Evolutionary conservation across 2,797 vertebrate genomes (phyloP).

Genomic region (Acrossocheilus fasciatus): DNA sequence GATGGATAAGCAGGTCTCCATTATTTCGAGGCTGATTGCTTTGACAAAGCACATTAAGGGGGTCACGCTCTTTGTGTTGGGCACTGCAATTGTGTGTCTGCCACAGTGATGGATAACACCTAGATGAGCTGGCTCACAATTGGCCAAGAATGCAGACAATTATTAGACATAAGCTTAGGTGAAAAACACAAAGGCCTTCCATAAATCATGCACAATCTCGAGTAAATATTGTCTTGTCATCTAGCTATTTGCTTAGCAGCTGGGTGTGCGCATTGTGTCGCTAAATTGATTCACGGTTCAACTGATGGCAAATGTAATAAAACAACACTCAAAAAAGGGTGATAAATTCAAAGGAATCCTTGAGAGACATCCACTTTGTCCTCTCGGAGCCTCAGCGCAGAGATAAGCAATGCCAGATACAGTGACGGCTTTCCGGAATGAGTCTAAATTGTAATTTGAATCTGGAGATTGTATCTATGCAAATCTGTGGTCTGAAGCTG

Average conservation of each 20-base stretch:
- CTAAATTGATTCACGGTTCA: conserved; percentile 62
- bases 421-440: conserved; percentile 54
- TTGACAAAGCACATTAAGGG: conserved; percentile 62
- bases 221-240: conserved; percentile 65
- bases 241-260: conserved; percentile 60
- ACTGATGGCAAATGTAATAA: conserved; percentile 63
- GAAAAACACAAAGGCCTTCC: conserved; percentile 55
- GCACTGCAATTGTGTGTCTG: conserved; percentile 63
- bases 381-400: conserved; percentile 51
- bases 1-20: conserved; percentile 61
- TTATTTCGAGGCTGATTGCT: conserved; percentile 60
- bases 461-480: conserved; percentile 62
- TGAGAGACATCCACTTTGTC: conserved; percentile 62
- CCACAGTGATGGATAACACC: conserved; percentile 68
- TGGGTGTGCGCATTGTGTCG: conserved; percentile 60
- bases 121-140: conserved; percentile 56
- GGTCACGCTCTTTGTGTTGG: conserved; percentile 58
- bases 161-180: conserved; percentile 63
- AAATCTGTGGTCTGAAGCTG: conserved; percentile 55
- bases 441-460: conserved; percentile 60
- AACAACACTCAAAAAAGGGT: conserved; percentile 56
- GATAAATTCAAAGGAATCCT: conserved; percentile 59
- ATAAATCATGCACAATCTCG: conserved; percentile 61
- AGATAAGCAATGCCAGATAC: conserved; percentile 60
- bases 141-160: conserved; percentile 57